Conservation (phyloP, 2,797 vertebrate genomes). For the Myripristis murdjan region DNA sequence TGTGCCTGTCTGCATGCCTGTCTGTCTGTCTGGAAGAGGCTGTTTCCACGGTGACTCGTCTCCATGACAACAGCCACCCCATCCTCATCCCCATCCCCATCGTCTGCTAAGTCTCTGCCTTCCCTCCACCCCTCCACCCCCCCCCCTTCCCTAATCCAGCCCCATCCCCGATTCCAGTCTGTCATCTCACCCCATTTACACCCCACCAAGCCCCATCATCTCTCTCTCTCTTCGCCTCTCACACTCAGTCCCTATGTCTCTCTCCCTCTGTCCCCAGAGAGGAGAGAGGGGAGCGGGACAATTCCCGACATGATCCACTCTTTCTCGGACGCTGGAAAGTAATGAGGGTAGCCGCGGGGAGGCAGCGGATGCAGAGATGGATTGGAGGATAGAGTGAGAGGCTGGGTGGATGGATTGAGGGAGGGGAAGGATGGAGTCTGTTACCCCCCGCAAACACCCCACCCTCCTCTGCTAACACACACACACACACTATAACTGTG, state of each 20-base stretch:
- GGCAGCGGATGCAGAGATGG: conserved; percentile 48
- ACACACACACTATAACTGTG: conserved; percentile 55
- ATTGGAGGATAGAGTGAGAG: conserved; percentile 37
- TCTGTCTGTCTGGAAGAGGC: conserved; percentile 62
- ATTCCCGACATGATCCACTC: conserved; percentile 55
- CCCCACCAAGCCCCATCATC: conserved; percentile 73
- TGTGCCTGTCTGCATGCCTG: conserved; percentile 37
- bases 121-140: conserved; percentile 21
- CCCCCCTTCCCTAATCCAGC: conserved; percentile 68
- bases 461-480: no score
- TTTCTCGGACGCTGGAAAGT: conserved; percentile 54
- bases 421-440: conserved; percentile 43
- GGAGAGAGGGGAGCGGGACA: conserved; percentile 33
- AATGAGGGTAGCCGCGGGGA: conserved; percentile 59
- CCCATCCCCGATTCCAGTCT: conserved; percentile 69
- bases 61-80: conserved; percentile 80
- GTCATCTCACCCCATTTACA: conserved; percentile 81
- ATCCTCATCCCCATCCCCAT: conserved; percentile 69
- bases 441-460: conserved; percentile 70
- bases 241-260: conserved; percentile 29
- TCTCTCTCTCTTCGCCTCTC: conserved; percentile 10
- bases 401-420: conserved; percentile 44
- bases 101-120: conserved; percentile 70
- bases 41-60: conserved; percentile 80
- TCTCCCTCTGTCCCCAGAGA: conserved; percentile 51